phyloP scores from a whole-genome alignment of 2,888 invertebrate species.

The Sthenelais limicola region DNA sequence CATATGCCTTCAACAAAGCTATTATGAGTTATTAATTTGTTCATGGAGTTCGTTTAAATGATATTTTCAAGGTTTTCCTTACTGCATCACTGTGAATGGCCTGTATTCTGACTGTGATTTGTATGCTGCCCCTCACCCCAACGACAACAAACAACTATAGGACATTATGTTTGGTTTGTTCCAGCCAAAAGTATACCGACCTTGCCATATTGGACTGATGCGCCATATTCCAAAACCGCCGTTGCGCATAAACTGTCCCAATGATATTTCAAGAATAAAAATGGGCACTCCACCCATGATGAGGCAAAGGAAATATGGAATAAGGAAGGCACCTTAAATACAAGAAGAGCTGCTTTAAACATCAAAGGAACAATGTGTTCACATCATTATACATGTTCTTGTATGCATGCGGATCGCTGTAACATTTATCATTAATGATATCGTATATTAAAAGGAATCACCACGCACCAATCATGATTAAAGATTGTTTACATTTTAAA shows the following conservation, averaged over 20 bases:
- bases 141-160: too few species aligned
- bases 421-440: too few species aligned
- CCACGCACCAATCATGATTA: neutral
- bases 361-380: neutral
- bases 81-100: too few species aligned
- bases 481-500: neutral
- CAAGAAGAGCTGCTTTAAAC: neutral
- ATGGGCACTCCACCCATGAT: constrained; percentile 76
- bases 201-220: constrained; percentile 75
- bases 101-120: too few species aligned
- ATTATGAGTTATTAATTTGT: too few species aligned
- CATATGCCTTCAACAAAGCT: neutral
- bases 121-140: too few species aligned
- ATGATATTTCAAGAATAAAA: constrained; percentile 76
- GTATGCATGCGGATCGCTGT: too few species aligned
- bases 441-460: too few species aligned
- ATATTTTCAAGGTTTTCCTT: too few species aligned
- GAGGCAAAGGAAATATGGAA: constrained; percentile 76
- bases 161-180: too few species aligned
- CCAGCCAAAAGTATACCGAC: too few species aligned
- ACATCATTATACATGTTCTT: neutral
- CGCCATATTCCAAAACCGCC: constrained; percentile 76
- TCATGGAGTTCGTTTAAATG: too few species aligned
- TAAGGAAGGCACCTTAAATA: constrained; percentile 76
- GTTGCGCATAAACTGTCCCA: constrained; percentile 76